Base-by-base conservation (phyloP, 2,888 invertebrate species). In the Nomada fucata region DNA sequence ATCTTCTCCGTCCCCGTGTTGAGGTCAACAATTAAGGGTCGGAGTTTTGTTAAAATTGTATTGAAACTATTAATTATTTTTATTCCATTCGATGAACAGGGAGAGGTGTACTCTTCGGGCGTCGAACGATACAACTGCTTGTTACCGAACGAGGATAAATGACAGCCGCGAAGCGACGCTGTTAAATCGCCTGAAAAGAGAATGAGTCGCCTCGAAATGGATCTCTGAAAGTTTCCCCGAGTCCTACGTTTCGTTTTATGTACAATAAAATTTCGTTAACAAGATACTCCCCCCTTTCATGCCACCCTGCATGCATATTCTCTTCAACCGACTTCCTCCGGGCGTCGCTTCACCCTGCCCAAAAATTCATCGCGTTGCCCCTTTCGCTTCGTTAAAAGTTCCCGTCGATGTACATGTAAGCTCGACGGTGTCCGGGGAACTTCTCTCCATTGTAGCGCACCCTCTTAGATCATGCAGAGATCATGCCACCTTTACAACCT, bases 351-450 rank as follows among this genome's bases (percentile, higher is more conserved):
- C n/a, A 20, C 20, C 36, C 20, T 15, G 9, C 20, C 53, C 1
- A 52, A 67, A 53, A 52, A 53, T 67, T 53, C 67, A 53, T 67
- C 53, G 20, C 15, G 20, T 36, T 53, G 10, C 53, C 11, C 36
- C 23, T 15, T 52, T 36, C 67, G 36, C 36, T 53, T 67, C 36
- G 67, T 53, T 67, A 53, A 53, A 67, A 67, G 36, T 67, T 67
- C 52, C 15, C 15, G 20, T 10, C 13, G 2, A 15, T 20, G 15
- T 15, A 26, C 26, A 26, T 26, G n/a, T 13, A n/a, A 29, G 29
- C 23, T 9, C 55, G 13, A 20, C 50, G 23, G 15, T 29, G 26
- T 4, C 15, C 52, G 36, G 36, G 68, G 53, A 55, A 68, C 23
- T 55, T 55, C 15, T 15, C 20, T 15, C 26, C 53, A 36, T 55